Conservation (phyloP, 2,113 vertebrate genomes). For the Morone chrysops region DNA sequence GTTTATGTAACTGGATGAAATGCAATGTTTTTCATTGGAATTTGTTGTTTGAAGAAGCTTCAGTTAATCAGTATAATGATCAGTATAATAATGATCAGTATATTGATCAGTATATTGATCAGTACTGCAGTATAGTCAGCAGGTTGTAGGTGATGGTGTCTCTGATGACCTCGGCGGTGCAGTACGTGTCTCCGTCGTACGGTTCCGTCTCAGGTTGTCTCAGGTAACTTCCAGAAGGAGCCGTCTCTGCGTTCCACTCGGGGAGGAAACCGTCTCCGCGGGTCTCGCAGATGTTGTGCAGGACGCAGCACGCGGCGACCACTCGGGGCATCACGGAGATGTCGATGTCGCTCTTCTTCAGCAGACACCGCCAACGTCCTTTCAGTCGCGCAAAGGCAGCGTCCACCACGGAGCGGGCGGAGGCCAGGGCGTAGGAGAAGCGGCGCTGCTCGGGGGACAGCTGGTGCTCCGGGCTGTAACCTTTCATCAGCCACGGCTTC, state of each 20-base stretch:
- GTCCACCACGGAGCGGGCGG: conserved; percentile 31
- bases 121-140: conserved; percentile 36
- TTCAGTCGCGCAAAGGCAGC: conserved; percentile 41
- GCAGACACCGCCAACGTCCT: conserved; percentile 59
- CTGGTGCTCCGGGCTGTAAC: conserved; percentile 31
- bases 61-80: too few relatives aligned
- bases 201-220: conserved; percentile 18
- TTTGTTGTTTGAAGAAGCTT: too few relatives aligned
- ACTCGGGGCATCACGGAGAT: conserved; percentile 33
- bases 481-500: conserved; percentile 67
- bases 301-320: conserved; percentile 49
- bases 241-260: conserved; percentile 25
- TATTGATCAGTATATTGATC: neutral
- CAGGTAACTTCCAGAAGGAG: accelerated
- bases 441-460: conserved; percentile 33
- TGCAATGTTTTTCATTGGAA: too few relatives aligned
- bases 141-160: conserved; percentile 48
- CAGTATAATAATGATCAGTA: too few relatives aligned
- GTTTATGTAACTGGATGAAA: too few relatives aligned
- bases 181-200: conserved; percentile 10
- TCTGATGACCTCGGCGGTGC: conserved; percentile 49
- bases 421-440: conserved; percentile 53
- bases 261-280: conserved; percentile 40
- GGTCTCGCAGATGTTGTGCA: conserved; percentile 57
- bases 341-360: conserved; percentile 59